These are phyloP conservation scores for Coptodon bakossiorum DNA, from an alignment of 2,113 vertebrate species.

Conservation along the genomic window DNA sequence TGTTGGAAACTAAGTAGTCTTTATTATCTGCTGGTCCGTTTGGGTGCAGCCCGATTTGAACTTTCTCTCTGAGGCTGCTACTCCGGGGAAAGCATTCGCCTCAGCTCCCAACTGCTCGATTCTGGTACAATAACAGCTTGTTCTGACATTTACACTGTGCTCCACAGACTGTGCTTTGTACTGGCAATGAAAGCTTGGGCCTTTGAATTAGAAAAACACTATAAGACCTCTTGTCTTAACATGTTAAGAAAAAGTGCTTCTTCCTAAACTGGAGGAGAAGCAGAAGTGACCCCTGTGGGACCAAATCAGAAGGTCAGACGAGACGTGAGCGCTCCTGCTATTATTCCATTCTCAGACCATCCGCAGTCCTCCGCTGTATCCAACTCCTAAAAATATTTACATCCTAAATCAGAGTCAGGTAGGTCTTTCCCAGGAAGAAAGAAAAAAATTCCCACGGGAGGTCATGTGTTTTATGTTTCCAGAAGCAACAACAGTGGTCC, in stretches of 20 bases:
- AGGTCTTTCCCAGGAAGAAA: neutral
- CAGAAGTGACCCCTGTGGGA: neutral
- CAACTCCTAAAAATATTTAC: neutral
- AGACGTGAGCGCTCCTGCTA: neutral
- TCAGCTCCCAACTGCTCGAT: neutral
- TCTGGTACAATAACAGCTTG: neutral
- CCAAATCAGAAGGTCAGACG: neutral
- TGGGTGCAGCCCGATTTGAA: neutral
- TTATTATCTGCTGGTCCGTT: constrained; percentile 1
- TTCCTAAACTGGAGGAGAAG: neutral
- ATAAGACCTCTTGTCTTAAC: neutral
- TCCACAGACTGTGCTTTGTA: neutral
- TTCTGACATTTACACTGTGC: neutral
- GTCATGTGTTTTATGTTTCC: constrained; percentile 19
- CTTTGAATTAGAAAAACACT: neutral
- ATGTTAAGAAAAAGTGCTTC: neutral
- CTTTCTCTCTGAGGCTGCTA: neutral
- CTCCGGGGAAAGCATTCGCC: constrained; percentile 16
- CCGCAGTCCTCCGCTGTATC: neutral
- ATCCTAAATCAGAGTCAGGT: neutral
- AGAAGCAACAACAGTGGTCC: neutral
- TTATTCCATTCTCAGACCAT: neutral
- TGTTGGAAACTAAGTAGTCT: constrained; percentile 1
- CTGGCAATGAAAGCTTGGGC: neutral
- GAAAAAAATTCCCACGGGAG: neutral